Evolutionary conservation across 2,797 vertebrate genomes (phyloP).

Genomic region (Selene dorsalis): DNA sequence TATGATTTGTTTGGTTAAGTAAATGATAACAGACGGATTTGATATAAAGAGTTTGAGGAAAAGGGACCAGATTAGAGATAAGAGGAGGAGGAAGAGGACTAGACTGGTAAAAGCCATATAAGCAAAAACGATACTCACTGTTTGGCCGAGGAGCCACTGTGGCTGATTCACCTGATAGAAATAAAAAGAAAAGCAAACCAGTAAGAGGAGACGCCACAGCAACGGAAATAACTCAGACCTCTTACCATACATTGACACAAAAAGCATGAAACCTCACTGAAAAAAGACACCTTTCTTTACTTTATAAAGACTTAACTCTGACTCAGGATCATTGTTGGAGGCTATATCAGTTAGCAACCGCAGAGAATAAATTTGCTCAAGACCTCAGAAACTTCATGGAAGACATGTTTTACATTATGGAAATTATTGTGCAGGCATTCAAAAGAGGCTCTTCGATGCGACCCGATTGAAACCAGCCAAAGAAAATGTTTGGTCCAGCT

Average conservation of each 20-base stretch:
- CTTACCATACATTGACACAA: constrained; percentile 20
- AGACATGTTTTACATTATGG: constrained; percentile 76
- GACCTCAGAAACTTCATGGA: constrained; percentile 59
- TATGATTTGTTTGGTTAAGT: constrained; percentile 52
- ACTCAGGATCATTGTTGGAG: constrained; percentile 47
- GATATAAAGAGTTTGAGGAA: constrained; percentile 37
- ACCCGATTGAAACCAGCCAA: constrained; percentile 65
- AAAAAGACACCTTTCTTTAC: constrained; percentile 47
- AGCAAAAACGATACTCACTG: constrained; percentile 70
- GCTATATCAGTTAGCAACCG: constrained; percentile 50
- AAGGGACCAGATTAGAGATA: constrained; percentile 49
- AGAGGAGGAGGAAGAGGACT: constrained; percentile 25
- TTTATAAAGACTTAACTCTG: constrained; percentile 49
- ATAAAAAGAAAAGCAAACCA: constrained; percentile 49
- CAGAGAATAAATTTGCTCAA: constrained; percentile 70
- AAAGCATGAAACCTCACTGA: constrained; percentile 45
- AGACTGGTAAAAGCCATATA: constrained; percentile 28
- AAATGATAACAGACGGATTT: constrained; percentile 44
- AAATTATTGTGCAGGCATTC: constrained; percentile 63
- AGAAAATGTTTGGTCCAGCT: constrained; percentile 53
- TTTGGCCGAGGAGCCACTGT: constrained; percentile 61
- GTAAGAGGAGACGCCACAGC: constrained; percentile 48
- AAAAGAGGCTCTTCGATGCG: constrained; percentile 55
- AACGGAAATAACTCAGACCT: constrained; percentile 26
- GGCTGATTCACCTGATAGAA: constrained; percentile 76